Evolutionary conservation across 2,113 vertebrate species (phyloP).

Genomic region (Pygoscelis adeliae): DNA sequence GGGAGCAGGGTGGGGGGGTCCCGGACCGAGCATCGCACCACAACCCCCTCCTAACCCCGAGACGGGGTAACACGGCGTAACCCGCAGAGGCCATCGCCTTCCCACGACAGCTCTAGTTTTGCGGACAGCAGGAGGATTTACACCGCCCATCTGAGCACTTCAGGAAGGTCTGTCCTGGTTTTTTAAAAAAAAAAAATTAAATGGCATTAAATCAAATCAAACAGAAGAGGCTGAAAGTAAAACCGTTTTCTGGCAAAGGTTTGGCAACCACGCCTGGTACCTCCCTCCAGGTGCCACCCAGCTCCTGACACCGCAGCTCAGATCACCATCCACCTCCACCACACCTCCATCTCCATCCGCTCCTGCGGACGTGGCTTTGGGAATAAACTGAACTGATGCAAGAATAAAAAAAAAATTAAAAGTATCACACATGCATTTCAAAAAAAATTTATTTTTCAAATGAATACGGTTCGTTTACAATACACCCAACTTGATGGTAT

Average conservation of each 20-base stretch:
- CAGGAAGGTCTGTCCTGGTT: no score
- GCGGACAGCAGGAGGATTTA: no score
- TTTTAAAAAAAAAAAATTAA: not conserved
- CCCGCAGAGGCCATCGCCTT: no score
- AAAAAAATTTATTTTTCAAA: conserved; percentile 47
- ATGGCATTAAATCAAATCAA: not conserved
- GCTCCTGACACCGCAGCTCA: not conserved
- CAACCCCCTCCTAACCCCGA: not conserved
- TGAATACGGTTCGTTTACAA: conserved; percentile 47
- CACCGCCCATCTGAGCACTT: no score
- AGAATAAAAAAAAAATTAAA: not conserved
- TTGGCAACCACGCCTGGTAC: not conserved
- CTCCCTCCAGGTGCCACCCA: not conserved
- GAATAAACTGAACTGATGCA: not conserved
- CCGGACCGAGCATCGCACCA: not conserved
- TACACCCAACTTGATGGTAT: conserved; percentile 41
- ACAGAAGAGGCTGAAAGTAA: not conserved
- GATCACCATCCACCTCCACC: not conserved
- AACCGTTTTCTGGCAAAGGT: not conserved
- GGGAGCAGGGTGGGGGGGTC: not conserved
- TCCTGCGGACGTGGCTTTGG: not conserved
- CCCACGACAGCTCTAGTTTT: not conserved
- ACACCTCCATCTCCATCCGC: not conserved
- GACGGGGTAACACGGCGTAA: not conserved
- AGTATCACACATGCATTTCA: not conserved